Conservation (phyloP, 2,888 invertebrate genomes). For the Monoplex corrugatus region DNA sequence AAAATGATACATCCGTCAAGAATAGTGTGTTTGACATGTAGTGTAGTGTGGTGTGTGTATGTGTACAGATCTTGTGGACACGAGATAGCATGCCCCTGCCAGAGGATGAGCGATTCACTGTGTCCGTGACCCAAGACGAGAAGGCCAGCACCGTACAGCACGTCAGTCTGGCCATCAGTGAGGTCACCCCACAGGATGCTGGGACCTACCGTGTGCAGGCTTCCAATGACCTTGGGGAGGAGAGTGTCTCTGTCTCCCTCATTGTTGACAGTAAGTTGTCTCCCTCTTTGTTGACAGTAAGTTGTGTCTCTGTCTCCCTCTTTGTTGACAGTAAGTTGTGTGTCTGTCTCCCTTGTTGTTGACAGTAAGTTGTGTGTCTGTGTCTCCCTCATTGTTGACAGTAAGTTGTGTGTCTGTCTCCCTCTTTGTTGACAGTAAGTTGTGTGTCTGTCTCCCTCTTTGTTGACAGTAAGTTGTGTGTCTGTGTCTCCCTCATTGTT, state of each 20-base stretch:
- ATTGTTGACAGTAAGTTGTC: slow-evolving; percentile 75
- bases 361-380: not conserved
- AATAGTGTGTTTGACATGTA: too few species aligned
- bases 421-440: too few species aligned
- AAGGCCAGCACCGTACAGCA: slow-evolving; percentile 76
- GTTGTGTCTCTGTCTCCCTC: slow-evolving; percentile 30
- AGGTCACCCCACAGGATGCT: slow-evolving; percentile 72
- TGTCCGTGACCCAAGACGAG: slow-evolving; percentile 65
- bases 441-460: too few species aligned
- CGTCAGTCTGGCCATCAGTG: slow-evolving; percentile 87
- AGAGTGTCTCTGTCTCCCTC: slow-evolving; percentile 78
- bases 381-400: not conserved
- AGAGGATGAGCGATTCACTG: slow-evolving; percentile 67
- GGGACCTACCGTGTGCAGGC: slow-evolving; percentile 79
- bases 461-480: not conserved
- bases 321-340: not conserved
- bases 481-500: not conserved
- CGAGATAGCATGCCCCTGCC: slow-evolving; percentile 71
- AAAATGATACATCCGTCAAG: too few species aligned
- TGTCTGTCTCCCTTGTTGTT: not conserved
- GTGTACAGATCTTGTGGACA: slow-evolving; percentile 76
- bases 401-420: not conserved
- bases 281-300: not conserved
- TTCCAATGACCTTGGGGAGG: slow-evolving; percentile 77
- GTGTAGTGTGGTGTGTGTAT: too few species aligned